These are phyloP conservation scores for Vipera latastei DNA, from an alignment of 2,797 vertebrate genomes.

Conservation along the genomic window DNA sequence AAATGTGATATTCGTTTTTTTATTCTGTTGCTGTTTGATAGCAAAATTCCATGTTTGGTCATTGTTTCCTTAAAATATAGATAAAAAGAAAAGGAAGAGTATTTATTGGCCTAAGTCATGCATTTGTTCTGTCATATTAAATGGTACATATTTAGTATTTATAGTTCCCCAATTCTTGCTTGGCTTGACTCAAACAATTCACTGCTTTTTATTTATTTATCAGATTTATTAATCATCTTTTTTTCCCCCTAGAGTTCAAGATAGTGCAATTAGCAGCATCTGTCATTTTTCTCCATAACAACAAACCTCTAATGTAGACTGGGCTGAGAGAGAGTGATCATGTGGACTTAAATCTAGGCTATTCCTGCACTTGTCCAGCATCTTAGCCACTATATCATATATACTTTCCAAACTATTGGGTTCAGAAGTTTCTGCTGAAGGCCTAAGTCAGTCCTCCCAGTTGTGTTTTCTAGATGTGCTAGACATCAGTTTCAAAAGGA, in stretches of 20 bases:
- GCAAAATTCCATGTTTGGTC: constrained; percentile 20
- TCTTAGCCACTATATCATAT: not conserved
- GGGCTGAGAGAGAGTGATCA: not conserved
- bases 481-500: not conserved
- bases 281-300: not conserved
- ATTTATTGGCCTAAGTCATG: not conserved
- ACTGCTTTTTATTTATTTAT: not conserved
- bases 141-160: not conserved
- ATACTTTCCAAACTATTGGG: not conserved
- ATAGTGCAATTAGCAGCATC: not conserved
- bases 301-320: not conserved
- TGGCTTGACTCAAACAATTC: not conserved
- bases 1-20: constrained; percentile 29
- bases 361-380: not conserved
- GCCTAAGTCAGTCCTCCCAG: not conserved
- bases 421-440: not conserved
- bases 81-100: constrained; percentile 16
- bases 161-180: not conserved
- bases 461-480: not conserved
- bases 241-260: not conserved
- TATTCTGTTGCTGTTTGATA: constrained; percentile 14
- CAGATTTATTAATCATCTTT: not conserved
- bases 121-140: not conserved
- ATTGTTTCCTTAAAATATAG: constrained; percentile 14
- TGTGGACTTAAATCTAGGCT: not conserved